Evolutionary conservation across 2,797 vertebrate species (phyloP).

Genomic region (Leptoclinus maculatus): DNA sequence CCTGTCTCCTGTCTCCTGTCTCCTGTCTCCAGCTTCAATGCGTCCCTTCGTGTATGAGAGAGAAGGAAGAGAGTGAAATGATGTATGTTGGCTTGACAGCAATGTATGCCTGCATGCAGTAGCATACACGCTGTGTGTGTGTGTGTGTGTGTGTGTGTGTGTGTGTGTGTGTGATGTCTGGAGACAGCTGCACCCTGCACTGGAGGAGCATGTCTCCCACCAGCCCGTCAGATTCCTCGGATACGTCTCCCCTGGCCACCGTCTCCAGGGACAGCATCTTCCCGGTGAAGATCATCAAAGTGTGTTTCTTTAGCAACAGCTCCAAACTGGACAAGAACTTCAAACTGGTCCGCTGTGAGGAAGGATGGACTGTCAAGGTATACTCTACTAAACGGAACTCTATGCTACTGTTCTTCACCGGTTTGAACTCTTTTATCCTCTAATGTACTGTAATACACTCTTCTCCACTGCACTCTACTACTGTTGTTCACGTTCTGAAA

Average conservation of each 20-base stretch:
- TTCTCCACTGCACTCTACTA: background rate
- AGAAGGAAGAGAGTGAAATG: slow-evolving; percentile 13
- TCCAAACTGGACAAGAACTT: slow-evolving; percentile 94
- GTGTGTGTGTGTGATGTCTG: slow-evolving; percentile 75
- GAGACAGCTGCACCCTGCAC: slow-evolving; percentile 75
- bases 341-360: slow-evolving; percentile 93
- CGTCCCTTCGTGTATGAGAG: background rate
- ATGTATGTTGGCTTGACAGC: background rate
- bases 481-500: background rate
- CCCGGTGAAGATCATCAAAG: slow-evolving; percentile 91
- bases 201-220: slow-evolving; percentile 75
- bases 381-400: background rate
- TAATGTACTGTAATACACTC: background rate
- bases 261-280: slow-evolving; percentile 67
- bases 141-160: slow-evolving; percentile 27
- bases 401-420: no score
- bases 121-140: slow-evolving; percentile 12
- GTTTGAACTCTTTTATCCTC: background rate
- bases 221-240: slow-evolving; percentile 29
- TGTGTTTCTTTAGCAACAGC: slow-evolving; percentile 95
- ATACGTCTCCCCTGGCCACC: slow-evolving; percentile 24
- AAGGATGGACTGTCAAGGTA: slow-evolving; percentile 88
- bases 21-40: slow-evolving; percentile 32
- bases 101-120: slow-evolving; percentile 23
- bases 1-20: background rate